Conservation (phyloP, 2,888 invertebrate genomes). For the Lasius platythorax region DNA sequence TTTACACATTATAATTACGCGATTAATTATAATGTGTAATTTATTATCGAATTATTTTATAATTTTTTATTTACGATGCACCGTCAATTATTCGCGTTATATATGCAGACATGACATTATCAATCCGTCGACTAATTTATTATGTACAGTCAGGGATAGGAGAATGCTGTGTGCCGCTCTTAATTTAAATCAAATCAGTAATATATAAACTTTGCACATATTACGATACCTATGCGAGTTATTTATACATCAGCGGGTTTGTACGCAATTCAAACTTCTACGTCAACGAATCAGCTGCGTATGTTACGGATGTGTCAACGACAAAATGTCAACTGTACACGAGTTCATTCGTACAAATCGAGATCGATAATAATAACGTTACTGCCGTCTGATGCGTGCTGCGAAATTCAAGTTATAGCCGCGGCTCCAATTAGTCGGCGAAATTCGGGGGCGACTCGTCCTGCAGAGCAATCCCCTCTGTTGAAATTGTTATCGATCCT, state of each 20-base stretch:
- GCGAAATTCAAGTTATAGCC: background rate
- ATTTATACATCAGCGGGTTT: background rate
- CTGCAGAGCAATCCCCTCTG: background rate
- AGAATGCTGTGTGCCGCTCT: background rate
- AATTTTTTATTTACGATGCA: background rate
- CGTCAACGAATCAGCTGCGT: conserved; percentile 14
- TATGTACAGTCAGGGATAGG: background rate
- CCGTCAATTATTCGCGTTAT: background rate
- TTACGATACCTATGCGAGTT: background rate
- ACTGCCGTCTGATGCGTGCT: background rate
- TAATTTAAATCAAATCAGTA: background rate
- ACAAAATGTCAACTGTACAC: background rate
- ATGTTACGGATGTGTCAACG: background rate
- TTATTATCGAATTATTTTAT: background rate
- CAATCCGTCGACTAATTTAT: background rate
- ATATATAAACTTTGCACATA: background rate
- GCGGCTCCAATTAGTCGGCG: conserved; percentile 5
- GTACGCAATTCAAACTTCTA: conserved; percentile 12
- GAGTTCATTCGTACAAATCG: background rate
- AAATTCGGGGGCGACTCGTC: background rate
- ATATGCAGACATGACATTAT: background rate
- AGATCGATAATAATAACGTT: conserved; percentile 8
- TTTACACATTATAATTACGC: background rate
- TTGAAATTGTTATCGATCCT: conserved; percentile 1
- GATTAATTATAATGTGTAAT: background rate